These are phyloP conservation scores for Andrena fulva DNA, from an alignment of 2,888 invertebrate genomes.

Conservation along the genomic window DNA sequence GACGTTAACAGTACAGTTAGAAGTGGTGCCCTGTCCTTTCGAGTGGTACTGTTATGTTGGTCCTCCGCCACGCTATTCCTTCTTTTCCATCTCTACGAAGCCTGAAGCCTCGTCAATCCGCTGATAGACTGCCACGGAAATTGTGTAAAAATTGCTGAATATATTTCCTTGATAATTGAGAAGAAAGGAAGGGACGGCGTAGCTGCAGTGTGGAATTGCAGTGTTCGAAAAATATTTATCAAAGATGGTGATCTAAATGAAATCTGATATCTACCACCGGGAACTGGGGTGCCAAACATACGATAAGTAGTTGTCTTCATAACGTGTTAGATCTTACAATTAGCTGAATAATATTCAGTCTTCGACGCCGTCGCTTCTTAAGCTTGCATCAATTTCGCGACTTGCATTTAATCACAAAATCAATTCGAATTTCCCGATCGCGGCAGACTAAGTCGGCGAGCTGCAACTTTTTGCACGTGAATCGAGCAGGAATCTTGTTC, in stretches of 20 bases:
- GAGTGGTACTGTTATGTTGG: constrained; percentile 41
- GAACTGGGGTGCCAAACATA: too few relatives aligned
- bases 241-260: too few relatives aligned
- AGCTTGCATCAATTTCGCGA: too few relatives aligned
- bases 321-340: too few relatives aligned
- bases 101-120: neutral
- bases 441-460: neutral
- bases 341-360: too few relatives aligned
- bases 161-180: neutral
- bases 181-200: neutral
- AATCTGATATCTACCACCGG: too few relatives aligned
- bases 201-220: neutral
- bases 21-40: constrained; percentile 34
- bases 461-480: neutral
- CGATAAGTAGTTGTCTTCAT: too few relatives aligned
- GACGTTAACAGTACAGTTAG: constrained; percentile 55
- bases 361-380: too few relatives aligned
- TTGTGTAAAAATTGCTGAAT: neutral
- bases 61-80: neutral
- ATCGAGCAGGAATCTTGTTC: neutral
- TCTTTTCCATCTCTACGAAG: neutral
- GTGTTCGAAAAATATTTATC: neutral
- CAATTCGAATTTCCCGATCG: neutral
- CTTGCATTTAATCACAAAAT: too few relatives aligned
- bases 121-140: neutral